Evolutionary conservation across 2,888 invertebrate genomes (phyloP).

Genomic region (Pseudolycoriella hygida): DNA sequence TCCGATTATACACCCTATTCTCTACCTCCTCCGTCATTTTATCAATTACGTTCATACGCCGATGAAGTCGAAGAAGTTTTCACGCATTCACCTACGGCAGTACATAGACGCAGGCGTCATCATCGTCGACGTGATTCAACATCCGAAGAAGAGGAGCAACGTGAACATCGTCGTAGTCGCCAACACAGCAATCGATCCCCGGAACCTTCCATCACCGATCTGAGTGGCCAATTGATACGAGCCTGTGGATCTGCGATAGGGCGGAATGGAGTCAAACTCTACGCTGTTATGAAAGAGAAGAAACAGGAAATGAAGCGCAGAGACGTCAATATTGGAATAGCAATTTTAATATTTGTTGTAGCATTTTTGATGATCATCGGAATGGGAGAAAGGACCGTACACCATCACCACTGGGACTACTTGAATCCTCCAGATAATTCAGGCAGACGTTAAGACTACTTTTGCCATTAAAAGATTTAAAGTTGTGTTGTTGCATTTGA

Average conservation of each 20-base stretch:
- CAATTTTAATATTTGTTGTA: slow-evolving; percentile 60
- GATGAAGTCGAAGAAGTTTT: slow-evolving; percentile 23
- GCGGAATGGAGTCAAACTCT: slow-evolving; percentile 39
- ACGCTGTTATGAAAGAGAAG: slow-evolving; percentile 33
- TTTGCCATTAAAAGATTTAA: too few species aligned
- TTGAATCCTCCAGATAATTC: slow-evolving; percentile 61
- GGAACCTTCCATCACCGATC: slow-evolving; percentile 49
- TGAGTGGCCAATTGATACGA: slow-evolving; percentile 48
- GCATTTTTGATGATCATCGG: slow-evolving; percentile 61
- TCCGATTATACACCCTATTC: slow-evolving; percentile 33
- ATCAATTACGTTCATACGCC: slow-evolving; percentile 13
- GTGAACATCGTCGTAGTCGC: slow-evolving; percentile 25
- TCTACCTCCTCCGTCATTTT: slow-evolving; percentile 27
- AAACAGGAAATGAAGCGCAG: slow-evolving; percentile 40
- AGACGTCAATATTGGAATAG: slow-evolving; percentile 56
- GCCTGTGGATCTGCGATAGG: slow-evolving; percentile 49
- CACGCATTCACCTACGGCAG: slow-evolving; percentile 12
- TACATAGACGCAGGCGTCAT: slow-evolving; percentile 33
- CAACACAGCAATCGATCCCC: slow-evolving; percentile 29
- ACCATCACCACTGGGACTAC: slow-evolving; percentile 77
- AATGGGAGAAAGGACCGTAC: slow-evolving; percentile 50
- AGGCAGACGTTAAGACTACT: slow-evolving; percentile 12
- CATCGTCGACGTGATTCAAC: slow-evolving; percentile 34
- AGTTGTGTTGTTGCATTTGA: too few species aligned
- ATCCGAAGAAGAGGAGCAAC: slow-evolving; percentile 33